Conservation (phyloP, 2,888 invertebrate species). For the Pomacea canaliculata region DNA sequence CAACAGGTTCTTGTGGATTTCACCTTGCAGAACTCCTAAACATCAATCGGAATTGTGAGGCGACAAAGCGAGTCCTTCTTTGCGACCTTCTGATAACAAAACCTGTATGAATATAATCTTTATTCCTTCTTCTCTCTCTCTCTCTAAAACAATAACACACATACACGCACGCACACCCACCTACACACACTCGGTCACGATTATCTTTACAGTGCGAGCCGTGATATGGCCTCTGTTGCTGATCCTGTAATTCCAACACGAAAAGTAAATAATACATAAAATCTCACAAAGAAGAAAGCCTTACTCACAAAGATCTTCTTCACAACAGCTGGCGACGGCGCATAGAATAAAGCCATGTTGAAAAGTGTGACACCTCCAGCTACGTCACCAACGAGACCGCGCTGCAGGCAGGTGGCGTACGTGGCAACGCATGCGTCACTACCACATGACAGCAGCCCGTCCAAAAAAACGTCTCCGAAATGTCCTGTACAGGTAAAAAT, state of each 20-base stretch:
- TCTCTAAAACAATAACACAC: neutral
- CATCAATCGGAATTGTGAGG: neutral
- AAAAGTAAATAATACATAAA: too few relatives aligned
- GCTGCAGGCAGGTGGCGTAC: constrained; percentile 35
- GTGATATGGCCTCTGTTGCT: too few relatives aligned
- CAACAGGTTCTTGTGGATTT: constrained; percentile 35
- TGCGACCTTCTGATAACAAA: too few relatives aligned
- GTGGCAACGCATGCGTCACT: constrained; percentile 40
- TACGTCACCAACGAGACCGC: constrained; percentile 27
- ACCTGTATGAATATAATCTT: too few relatives aligned
- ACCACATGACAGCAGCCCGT: constrained; percentile 47
- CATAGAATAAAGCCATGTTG: constrained; percentile 33
- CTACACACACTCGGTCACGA: neutral
- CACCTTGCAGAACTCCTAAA: constrained; percentile 35
- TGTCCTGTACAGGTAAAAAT: constrained; percentile 16
- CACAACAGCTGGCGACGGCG: constrained; percentile 21
- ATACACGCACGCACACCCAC: neutral
- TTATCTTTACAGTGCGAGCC: neutral
- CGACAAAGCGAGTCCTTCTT: too few relatives aligned
- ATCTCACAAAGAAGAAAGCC: too few relatives aligned
- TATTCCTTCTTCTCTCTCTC: too few relatives aligned
- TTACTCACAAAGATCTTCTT: constrained; percentile 30
- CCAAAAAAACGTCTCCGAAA: constrained; percentile 41
- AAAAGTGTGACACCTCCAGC: constrained; percentile 28
- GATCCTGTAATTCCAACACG: too few relatives aligned